Evolutionary conservation across 2,797 vertebrate species (phyloP).

Genomic region (Molothrus aeneus): DNA sequence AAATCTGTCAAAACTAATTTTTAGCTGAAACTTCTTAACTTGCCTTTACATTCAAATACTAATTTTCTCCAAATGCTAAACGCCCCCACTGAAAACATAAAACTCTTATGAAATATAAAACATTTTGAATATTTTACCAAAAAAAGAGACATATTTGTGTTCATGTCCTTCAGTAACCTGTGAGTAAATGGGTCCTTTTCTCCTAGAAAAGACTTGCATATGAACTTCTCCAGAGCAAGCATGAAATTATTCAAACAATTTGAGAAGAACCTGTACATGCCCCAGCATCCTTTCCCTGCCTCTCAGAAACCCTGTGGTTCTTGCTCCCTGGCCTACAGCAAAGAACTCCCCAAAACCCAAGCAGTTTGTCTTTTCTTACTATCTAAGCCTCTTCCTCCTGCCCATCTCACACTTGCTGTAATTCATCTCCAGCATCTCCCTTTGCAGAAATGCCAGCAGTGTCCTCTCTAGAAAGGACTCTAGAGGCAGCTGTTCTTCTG

Average conservation of each 20-base stretch:
- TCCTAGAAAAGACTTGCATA: background rate
- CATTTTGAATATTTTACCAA: background rate
- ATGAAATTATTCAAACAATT: background rate
- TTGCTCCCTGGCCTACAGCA: background rate
- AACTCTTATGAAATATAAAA: background rate
- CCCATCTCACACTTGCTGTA: background rate
- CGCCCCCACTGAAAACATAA: background rate
- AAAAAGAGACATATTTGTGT: background rate
- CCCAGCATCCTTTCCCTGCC: background rate
- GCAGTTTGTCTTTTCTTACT: fast-evolving
- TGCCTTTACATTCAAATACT: background rate
- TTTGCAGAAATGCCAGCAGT: background rate
- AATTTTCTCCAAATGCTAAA: background rate
- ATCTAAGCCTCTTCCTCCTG: background rate
- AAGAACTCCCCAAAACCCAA: background rate
- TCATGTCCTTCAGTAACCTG: background rate
- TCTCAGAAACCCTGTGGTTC: background rate
- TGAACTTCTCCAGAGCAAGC: background rate
- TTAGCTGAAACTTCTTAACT: background rate
- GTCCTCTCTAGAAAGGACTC: background rate
- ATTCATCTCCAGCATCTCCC: background rate
- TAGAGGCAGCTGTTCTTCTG: background rate
- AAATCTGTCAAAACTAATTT: background rate
- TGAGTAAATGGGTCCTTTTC: background rate
- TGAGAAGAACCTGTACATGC: background rate